Conservation (phyloP, 2,888 invertebrate species). For the Lepidocyrtoides sp. region DNA sequence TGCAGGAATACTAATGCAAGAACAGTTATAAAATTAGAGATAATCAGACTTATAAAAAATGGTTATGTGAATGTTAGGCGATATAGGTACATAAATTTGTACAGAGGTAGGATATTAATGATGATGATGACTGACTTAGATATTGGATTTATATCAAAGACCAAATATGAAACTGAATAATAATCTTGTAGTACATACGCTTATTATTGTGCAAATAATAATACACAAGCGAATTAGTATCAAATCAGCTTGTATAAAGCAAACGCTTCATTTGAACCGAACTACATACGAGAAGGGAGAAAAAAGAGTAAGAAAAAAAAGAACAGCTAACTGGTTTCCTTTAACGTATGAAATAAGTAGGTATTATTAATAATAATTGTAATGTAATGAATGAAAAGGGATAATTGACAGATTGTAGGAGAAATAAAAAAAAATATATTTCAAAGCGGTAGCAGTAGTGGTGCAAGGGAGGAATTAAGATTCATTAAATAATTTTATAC, state of each 20-base stretch:
- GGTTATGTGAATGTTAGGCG: not conserved
- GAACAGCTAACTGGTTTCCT: conserved; percentile 49
- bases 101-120: not conserved
- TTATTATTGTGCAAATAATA: conserved; percentile 1
- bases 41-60: conserved; percentile 48
- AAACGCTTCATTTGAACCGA: not conserved
- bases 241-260: not conserved
- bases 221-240: not conserved
- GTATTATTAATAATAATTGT: not conserved
- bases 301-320: not conserved
- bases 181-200: not conserved
- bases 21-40: conserved; percentile 76
- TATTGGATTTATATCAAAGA: conserved; percentile 5
- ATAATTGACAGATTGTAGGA: conserved; percentile 23
- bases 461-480: not conserved
- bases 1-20: conserved; percentile 49
- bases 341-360: conserved; percentile 38
- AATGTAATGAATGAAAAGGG: not conserved
- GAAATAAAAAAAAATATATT: not conserved
- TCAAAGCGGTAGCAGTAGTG: not conserved
- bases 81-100: not conserved
- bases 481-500: conserved; percentile 20
- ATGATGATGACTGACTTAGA: conserved; percentile 42
- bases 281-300: no score
- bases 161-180: not conserved